Conservation (phyloP, 2,113 vertebrate species). For the Oreochromis aureus region DNA sequence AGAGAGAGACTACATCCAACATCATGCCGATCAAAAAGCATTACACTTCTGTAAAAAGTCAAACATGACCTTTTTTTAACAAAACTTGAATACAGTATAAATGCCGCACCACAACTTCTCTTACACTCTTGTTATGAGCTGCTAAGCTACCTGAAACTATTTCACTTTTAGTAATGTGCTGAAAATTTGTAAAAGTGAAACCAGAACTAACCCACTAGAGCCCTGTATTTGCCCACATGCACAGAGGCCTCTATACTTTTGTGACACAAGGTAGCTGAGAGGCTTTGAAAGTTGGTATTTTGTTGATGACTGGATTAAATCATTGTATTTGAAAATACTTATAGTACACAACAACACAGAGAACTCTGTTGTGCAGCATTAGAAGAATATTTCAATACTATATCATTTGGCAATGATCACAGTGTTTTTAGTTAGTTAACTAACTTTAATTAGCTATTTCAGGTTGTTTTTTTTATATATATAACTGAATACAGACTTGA, state of each 20-base stretch:
- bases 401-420: neutral
- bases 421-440: neutral
- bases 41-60: neutral
- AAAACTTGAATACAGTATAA: neutral
- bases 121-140: neutral
- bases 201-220: neutral
- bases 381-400: neutral
- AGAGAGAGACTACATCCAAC: neutral
- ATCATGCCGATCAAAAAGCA: neutral
- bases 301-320: neutral
- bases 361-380: neutral
- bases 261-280: neutral
- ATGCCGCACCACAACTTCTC: neutral
- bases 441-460: neutral
- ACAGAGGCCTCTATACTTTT: neutral
- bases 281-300: neutral
- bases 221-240: neutral
- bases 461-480: rapidly evolving
- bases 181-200: neutral
- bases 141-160: neutral
- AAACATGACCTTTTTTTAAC: neutral
- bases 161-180: neutral
- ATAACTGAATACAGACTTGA: neutral
- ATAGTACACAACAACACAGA: neutral
- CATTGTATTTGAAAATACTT: neutral